Conservation (phyloP, 2,113 vertebrate species). For the Hydropotes inermis region DNA sequence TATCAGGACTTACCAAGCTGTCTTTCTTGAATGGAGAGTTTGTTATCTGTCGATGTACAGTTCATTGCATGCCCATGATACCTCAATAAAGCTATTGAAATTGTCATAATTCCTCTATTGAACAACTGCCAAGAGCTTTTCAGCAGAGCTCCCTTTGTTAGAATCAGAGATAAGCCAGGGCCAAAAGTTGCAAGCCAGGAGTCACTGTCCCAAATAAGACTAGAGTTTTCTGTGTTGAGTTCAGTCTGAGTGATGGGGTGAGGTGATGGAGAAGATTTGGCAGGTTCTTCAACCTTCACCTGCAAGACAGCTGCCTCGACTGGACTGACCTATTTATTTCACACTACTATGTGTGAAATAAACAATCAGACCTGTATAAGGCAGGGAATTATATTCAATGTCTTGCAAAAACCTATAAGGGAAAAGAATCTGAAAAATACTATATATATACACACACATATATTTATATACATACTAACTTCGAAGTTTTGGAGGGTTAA, state of each 20-base stretch:
- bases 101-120: not conserved
- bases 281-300: fast-evolving
- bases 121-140: conserved; percentile 6
- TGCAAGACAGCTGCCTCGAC: not conserved
- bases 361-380: too few species aligned
- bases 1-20: not conserved
- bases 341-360: too few species aligned
- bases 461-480: not conserved
- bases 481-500: not conserved
- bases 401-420: too few species aligned
- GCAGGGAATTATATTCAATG: too few species aligned
- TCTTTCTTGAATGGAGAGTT: not conserved
- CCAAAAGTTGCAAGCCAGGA: not conserved
- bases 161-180: conserved; percentile 21
- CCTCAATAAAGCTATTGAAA: not conserved
- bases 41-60: not conserved
- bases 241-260: not conserved
- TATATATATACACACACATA: too few species aligned
- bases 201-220: not conserved
- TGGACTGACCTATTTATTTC: fast-evolving
- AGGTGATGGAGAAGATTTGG: not conserved
- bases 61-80: not conserved
- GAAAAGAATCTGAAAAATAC: too few species aligned
- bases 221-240: not conserved
- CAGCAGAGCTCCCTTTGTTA: conserved; percentile 35